Evolutionary conservation across 2,113 vertebrate species (phyloP), one percentile per base, ranked within the genome.

Genomic region (Mungos mungo): DNA sequence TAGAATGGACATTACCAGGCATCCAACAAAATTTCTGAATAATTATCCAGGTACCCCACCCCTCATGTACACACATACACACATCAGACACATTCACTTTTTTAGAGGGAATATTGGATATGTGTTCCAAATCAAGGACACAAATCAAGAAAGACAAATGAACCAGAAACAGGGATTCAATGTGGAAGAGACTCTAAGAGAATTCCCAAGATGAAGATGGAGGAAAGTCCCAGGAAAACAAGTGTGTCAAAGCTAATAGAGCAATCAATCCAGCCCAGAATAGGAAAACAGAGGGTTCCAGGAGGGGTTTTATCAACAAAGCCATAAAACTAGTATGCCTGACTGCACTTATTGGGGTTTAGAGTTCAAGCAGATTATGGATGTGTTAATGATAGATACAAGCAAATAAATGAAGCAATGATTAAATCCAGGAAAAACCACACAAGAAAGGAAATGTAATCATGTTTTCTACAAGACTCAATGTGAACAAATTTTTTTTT

Each of bases 151-250:
- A 74, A 65, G 57, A 86, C 65, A 80, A 81, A 71, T 77, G 23
- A 91, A 86, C 84, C 29, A 66, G 41, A 8, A 92, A 65, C 5
- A 92, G 31, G 14, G 31, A 68, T 14, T 10, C 38, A 85, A 79
- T 8, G 2, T 91, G 35, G 29, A 23, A 81, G 31, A 90, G 11
- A 95, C 77, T 10, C n/a, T 71, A 72, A 69, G 60, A 65, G 35
- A 95, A 95, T 90, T 95, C 41, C 45, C 41, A 31, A 77, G 31
- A 47, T 50, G 31, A 71, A 94, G 57, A 90, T 25, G 29, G 92
- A 95, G 74, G 47, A 45, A 93, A 92, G 72, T 94, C 90, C 83
- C 90, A 90, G 63, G 35, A 96, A 96, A 96, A 92, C 85, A 71
- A 41, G 71, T 71, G 7, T 60, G 27, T 50, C 7, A 6, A 81